Evolutionary conservation across 2,797 vertebrate genomes (phyloP).

Genomic region (Pithecia hirsuta): DNA sequence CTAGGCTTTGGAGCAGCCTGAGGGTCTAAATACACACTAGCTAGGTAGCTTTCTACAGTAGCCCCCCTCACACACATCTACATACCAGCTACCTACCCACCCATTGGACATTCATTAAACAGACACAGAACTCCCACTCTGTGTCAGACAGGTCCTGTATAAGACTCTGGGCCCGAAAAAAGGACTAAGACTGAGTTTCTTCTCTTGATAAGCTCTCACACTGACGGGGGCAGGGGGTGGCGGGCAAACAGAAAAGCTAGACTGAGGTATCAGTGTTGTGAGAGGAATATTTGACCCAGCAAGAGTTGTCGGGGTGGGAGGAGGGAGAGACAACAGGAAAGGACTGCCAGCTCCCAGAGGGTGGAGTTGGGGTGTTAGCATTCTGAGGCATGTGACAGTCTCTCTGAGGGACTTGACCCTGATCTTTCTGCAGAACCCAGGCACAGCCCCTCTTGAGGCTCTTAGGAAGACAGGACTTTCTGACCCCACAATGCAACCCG

Average conservation of each 20-base stretch:
- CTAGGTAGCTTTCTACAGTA: background rate
- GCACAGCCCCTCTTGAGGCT: background rate
- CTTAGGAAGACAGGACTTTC: background rate
- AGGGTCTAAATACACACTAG: background rate
- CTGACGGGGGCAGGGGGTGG: background rate
- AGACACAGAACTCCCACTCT: background rate
- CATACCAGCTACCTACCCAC: background rate
- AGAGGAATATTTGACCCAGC: constrained; percentile 17
- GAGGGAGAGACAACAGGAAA: background rate
- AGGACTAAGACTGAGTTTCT: background rate
- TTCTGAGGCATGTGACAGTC: background rate
- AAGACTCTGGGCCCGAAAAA: background rate
- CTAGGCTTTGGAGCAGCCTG: background rate
- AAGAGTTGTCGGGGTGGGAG: background rate
- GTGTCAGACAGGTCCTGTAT: background rate
- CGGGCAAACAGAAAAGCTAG: background rate
- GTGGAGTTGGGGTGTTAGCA: background rate
- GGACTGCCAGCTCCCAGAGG: background rate
- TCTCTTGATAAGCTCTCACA: background rate
- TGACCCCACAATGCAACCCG: background rate
- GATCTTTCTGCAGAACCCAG: background rate
- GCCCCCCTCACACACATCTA: background rate
- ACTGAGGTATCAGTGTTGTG: constrained; percentile 12
- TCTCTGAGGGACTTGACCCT: background rate
- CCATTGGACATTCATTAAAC: background rate